These are phyloP conservation scores for Zapus hudsonius DNA, from an alignment of 2,113 vertebrate genomes.

Conservation along the genomic window DNA sequence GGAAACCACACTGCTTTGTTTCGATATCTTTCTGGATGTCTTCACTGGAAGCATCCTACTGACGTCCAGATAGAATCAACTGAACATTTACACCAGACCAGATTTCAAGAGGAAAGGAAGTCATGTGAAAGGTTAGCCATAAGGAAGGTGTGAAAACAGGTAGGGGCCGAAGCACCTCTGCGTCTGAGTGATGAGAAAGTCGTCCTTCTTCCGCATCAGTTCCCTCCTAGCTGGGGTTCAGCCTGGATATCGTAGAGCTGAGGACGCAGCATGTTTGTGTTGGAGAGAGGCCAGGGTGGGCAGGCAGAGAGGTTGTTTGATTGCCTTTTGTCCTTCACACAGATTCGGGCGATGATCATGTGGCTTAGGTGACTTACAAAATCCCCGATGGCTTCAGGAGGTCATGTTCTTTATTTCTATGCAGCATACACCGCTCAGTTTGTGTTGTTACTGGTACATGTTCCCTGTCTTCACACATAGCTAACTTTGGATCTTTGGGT, in stretches of 20 bases:
- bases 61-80: constrained; percentile 25
- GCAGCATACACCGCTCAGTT: not conserved
- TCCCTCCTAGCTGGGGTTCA: not conserved
- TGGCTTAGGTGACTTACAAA: not conserved
- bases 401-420: not conserved
- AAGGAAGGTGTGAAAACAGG: not conserved
- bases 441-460: not conserved
- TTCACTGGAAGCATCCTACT: not conserved
- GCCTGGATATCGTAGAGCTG: too few species aligned
- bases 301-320: not conserved
- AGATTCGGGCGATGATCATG: not conserved
- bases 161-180: not conserved
- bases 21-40: not conserved
- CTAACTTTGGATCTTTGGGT: not conserved
- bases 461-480: not conserved
- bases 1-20: not conserved
- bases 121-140: not conserved
- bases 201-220: not conserved
- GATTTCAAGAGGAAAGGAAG: constrained; percentile 29
- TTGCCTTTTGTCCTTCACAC: not conserved
- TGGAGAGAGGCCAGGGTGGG: not conserved
- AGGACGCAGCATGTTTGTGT: not conserved
- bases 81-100: not conserved
- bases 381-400: not conserved
- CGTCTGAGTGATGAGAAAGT: not conserved